A percentile compares a stretch with the other conserved stretches of the same genome.
These are phyloP conservation scores for Yponomeuta evonymella DNA, from an alignment of 2,888 invertebrate genomes.

Conservation along the genomic window DNA sequence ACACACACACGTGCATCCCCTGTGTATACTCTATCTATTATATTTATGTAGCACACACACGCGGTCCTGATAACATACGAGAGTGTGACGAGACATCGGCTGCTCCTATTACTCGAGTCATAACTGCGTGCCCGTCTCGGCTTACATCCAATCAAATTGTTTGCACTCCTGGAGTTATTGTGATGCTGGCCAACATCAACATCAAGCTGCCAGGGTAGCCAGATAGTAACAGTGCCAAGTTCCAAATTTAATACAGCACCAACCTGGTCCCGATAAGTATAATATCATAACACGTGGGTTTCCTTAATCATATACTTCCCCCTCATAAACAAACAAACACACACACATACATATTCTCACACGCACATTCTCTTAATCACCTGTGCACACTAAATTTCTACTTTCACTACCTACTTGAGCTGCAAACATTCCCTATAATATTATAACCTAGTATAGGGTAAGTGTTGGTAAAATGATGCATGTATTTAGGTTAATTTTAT, in stretches of 20 bases:
- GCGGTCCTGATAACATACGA: constrained; percentile 63
- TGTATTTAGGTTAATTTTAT: no score
- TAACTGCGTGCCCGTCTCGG: constrained; percentile 59
- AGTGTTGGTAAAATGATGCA: no score
- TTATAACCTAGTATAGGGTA: no score
- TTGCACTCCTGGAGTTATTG: constrained; percentile 43
- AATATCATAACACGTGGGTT: no score
- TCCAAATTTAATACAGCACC: constrained; percentile 8
- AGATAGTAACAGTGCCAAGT: constrained; percentile 9
- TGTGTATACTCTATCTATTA: constrained; percentile 21
- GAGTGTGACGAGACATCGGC: constrained; percentile 60
- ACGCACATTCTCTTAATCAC: no score
- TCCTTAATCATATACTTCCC: no score
- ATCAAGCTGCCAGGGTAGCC: not conserved
- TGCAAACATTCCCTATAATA: no score
- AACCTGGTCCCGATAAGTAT: not conserved
- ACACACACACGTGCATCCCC: constrained; percentile 46
- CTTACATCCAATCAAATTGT: constrained; percentile 65
- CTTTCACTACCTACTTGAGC: no score
- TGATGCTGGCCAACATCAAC: constrained; percentile 19
- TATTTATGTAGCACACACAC: constrained; percentile 44
- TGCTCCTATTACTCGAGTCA: constrained; percentile 62
- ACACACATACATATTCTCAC: no score
- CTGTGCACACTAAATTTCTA: no score
- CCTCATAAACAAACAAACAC: no score